Percentiles rank a stretch among this genome's conserved stretches.
Conservation (phyloP, 2,113 vertebrate genomes). For the Donacobius atricapilla region DNA sequence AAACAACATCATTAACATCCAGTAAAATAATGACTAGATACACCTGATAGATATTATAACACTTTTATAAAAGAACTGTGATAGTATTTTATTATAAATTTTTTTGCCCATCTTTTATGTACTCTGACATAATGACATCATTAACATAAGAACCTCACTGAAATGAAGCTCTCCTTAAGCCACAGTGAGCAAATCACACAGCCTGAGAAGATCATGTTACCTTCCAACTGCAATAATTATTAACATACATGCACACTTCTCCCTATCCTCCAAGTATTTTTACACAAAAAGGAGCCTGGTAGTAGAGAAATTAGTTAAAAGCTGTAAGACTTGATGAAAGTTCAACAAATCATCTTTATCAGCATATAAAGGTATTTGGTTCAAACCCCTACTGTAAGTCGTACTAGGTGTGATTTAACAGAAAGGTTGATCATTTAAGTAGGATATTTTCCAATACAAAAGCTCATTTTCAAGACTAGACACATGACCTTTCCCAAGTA, state of each 20-base stretch:
- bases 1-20: neutral
- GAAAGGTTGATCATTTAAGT: neutral
- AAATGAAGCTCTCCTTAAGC: neutral
- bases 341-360: neutral
- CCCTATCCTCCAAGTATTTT: neutral
- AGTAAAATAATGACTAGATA: neutral
- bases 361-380: neutral
- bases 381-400: neutral
- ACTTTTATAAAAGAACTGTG: neutral
- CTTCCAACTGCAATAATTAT: neutral
- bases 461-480: neutral
- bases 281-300: neutral
- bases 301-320: neutral
- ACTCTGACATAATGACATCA: neutral
- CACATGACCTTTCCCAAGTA: neutral
- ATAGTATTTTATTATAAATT: neutral
- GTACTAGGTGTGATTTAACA: neutral
- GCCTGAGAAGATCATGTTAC: neutral
- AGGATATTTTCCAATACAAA: neutral
- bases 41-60: neutral
- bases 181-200: neutral
- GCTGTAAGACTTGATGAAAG: neutral
- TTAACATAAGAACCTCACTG: neutral
- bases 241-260: neutral
- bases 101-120: neutral